A percentile compares a stretch with the other conserved stretches of the same genome.
Conservation (phyloP, 1,140 invertebrate species). For the Pentalonia nigronervosa region DNA sequence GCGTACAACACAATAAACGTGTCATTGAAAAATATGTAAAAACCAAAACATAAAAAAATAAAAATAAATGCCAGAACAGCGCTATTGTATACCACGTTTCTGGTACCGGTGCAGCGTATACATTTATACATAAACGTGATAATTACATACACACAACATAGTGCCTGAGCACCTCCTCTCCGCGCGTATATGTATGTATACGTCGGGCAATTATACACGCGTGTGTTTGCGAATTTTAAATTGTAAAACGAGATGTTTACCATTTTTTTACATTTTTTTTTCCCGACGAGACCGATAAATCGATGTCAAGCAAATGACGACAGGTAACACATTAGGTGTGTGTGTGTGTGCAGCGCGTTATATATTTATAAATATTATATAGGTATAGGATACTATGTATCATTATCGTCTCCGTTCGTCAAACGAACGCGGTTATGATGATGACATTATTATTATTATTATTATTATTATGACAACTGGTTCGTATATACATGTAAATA, state of each 20-base stretch:
- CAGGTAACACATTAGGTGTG: background rate
- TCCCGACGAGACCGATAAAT: background rate
- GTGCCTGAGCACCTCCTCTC: too few species aligned
- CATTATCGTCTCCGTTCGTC: background rate
- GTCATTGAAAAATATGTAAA: constrained; percentile 10
- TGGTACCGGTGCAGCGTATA: background rate
- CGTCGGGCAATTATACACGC: constrained; percentile 36
- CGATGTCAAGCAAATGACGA: constrained; percentile 21
- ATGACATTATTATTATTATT: background rate
- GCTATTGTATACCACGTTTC: background rate
- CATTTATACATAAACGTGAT: constrained; percentile 2
- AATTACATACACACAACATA: background rate
- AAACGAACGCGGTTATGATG: background rate
- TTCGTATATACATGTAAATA: background rate
- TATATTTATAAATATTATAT: background rate
- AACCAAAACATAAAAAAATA: background rate
- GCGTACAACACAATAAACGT: background rate
- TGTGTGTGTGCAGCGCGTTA: background rate
- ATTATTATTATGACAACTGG: constrained; percentile 10
- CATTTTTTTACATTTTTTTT: background rate
- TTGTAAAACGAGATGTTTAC: constrained; percentile 51
- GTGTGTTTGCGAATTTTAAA: constrained; percentile 51
- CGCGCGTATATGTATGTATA: background rate
- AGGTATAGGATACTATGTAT: background rate
- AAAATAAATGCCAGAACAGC: background rate